Conservation (phyloP, 1,140 invertebrate genomes). For the Eueides isabella region DNA sequence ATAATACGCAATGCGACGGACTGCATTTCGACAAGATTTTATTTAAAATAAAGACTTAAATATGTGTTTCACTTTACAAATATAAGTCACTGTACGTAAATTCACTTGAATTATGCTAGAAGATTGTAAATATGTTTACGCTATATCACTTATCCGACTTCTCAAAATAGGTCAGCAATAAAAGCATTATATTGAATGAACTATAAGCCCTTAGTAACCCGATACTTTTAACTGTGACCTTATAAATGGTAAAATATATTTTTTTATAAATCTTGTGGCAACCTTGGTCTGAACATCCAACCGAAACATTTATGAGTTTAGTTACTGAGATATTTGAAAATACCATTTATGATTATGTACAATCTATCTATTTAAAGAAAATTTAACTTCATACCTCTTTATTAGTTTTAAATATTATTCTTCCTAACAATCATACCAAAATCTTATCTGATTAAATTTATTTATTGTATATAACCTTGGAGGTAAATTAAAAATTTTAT, state of each 20-base stretch:
- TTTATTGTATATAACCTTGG: background rate
- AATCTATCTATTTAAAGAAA: no score
- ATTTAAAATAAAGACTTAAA: slow-evolving; percentile 17
- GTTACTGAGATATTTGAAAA: background rate
- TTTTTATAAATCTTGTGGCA: background rate
- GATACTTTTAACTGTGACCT: background rate
- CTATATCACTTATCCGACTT: background rate
- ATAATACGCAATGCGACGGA: slow-evolving; percentile 19
- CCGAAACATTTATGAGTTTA: background rate
- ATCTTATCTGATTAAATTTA: background rate
- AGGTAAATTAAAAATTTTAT: slow-evolving; percentile 5
- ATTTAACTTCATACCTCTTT: background rate
- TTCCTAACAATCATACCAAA: background rate
- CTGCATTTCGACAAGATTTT: slow-evolving; percentile 14
- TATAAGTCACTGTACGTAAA: background rate
- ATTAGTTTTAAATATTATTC: background rate
- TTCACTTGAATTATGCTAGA: background rate
- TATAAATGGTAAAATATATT: background rate
- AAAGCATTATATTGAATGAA: background rate
- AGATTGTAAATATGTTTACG: background rate
- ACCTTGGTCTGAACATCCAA: background rate
- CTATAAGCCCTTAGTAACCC: background rate
- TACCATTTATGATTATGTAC: background rate
- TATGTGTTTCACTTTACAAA: background rate
- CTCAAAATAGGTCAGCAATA: slow-evolving; percentile 11